Evolutionary conservation across 2,113 vertebrate species (phyloP), one percentile per base, ranked within the genome.

Genomic region (Anser cygnoides): DNA sequence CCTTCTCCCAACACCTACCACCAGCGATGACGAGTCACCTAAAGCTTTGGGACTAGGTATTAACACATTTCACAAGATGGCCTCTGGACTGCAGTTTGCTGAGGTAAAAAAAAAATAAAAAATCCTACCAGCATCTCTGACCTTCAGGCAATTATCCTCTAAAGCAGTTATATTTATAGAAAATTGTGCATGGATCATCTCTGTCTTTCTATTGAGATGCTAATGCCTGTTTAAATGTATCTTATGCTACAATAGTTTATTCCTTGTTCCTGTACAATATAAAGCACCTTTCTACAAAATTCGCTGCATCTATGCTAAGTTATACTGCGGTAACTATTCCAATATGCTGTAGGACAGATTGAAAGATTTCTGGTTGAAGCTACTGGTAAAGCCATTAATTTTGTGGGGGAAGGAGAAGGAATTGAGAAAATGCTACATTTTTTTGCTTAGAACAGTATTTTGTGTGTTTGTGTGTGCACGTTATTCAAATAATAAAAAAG

Each of bases 311-410:
- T 83, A 89, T 3, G 11, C 41, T 66, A 68, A 76, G 49, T 84
- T 94, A 76, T 70, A 74, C 33, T 91, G 91, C 0, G 0, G 81
- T 88, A 94, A 72, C 81, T 77, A 55, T 85, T 95, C 63, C 84
- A 83, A 50, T 88, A 87, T 14, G 17, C 37, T 62, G 31, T 70
- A 62, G 55, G 58, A 78, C 58, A 91, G 76, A 95, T 65, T 82
- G 84, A 92, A 92, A 96, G 80, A 92, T 89, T 94, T 88, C 77
- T 91, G 54, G 58, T 79, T 89, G 77, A 95, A 93, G 58, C 54
- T 70, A 82, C 81, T 87, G 41, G 58, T 70, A 79, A 96, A 96
- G 29, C 74, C 74, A 89, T 84, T 91, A 89, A 82, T 91, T 92
- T 70, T 77, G 71, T 67, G 77, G 66, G 61, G 57, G 76, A 94